Base-by-base conservation (phyloP, 2,113 vertebrate species). In the Gnathonemus echidnorhynchus region DNA sequence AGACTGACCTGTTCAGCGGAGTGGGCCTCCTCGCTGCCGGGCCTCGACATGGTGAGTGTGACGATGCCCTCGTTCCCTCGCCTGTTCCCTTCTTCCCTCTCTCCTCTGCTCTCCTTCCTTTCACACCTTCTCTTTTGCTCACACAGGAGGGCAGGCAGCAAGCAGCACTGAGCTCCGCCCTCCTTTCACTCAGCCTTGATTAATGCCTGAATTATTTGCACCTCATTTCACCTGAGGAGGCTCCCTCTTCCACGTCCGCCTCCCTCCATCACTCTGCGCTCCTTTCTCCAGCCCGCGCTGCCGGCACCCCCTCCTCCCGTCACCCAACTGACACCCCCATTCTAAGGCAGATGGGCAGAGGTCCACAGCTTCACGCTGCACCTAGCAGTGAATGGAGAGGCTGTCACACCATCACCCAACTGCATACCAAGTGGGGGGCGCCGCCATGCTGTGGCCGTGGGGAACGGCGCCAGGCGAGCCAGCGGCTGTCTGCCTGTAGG, bases 201-300 rank as follows among this genome's bases (percentile, higher is more conserved):
- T 96, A 96, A 96, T 96, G 95, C 94, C 95, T 95, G 95, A 96
- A 96, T 96, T 96, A 96, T 95, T 96, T 96, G 96, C 96, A 96
- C 96, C 96, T 96, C 96, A 96, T 96, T 96, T 96, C 95, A 95
- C 96, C 95, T 96, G 95, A 96, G 95, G 95, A 93, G 95, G 95
- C 94, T 95, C 88, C 85, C 95, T 93, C 95, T 94, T 96, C 96
- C 96, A 96, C 96, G 95, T 96, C 96, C 94, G 95, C 96, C 96
- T 96, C 95, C 94, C 95, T 96, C 93, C 93, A 94, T 96, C 96
- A 96, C 95, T 96, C 86, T 77, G 90, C 24, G 27, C 62, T 86
- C 42, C 88, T 87, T 48, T 87, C 88, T 91, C 87, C 48, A 91
- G 89, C 90, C n/a, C 89, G 48, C 89, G n/a, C 90, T 86, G 88